Evolutionary conservation across 2,113 vertebrate genomes (phyloP).

Genomic region (Grantiella picta): DNA sequence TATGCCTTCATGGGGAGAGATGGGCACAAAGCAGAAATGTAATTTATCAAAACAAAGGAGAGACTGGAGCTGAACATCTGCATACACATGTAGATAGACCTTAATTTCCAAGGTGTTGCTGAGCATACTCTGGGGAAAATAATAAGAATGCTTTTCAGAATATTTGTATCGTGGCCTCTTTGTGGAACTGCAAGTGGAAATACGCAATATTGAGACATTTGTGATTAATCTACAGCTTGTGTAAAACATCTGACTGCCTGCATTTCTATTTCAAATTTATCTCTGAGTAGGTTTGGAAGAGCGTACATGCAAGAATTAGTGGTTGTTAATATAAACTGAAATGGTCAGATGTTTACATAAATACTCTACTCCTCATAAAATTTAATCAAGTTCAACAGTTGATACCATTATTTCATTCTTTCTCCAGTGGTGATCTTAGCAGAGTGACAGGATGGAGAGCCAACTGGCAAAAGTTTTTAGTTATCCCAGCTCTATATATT

Average conservation of each 20-base stretch:
- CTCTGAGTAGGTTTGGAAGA: neutral
- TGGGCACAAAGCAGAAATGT: neutral
- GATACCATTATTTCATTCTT: neutral
- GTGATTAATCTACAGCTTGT: neutral
- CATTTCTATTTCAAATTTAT: neutral
- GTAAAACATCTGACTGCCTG: neutral
- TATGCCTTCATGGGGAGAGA: constrained; percentile 9
- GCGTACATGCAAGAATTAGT: neutral
- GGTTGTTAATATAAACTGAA: neutral
- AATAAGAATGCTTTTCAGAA: neutral
- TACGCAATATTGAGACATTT: neutral
- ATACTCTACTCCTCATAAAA: neutral
- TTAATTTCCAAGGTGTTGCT: neutral
- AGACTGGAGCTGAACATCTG: neutral
- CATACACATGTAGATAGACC: neutral
- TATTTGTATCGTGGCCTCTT: neutral
- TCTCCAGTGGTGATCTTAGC: neutral
- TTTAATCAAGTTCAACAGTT: neutral
- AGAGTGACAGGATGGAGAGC: neutral
- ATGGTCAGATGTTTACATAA: neutral
- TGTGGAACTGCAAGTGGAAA: neutral
- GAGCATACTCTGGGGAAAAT: neutral
- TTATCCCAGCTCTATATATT: neutral
- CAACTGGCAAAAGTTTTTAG: neutral
- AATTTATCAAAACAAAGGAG: constrained; percentile 39